Evolutionary conservation across 53 echinoderm and acorn worm species (phyloP), one percentile per base, ranked within the genome.

Genomic region (Temnopleurus reevesii): DNA sequence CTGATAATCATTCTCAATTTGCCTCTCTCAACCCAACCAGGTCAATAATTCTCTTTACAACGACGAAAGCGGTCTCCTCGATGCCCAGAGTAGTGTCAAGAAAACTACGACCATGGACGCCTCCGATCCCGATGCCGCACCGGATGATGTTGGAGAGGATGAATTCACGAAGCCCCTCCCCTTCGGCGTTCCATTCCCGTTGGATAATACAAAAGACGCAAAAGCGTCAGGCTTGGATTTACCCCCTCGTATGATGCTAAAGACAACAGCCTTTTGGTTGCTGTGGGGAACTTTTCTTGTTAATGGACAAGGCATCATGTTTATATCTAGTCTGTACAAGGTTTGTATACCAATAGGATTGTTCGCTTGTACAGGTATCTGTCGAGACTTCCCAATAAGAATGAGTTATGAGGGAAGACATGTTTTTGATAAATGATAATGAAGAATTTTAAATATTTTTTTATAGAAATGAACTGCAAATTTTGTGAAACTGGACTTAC

Each of bases 281-380:
- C 91, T 96, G 12, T 96, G 96, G 96, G 46, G 89, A 46, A 91
- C 92, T 1, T 95, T 94, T 46, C 81, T 94, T 0, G 71, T 92
- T 25, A 95, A 96, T n/a, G 93, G 92, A 4, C 96, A 96, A 66
- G 91, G 81, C 12, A 90, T 89, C 61, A 89, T 92, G 17, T 95
- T 95, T 60, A 89, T 96, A 36, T 91, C 96, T 10, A 92, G 93
- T 35, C 87, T 95, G 7, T 96, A 95, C 83, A 96, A 96, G 96
- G 96, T 95, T 60, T n/a, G 71, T 9, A 23, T 21, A 59, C 10
- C n/a, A n/a, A n/a, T 1, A 49, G 49, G 9, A 12, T 66, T 0
- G 0, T 0, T 66, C 41, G 71, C 3, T 19, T 66, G 38, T n/a
- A n/a, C n/a, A n/a, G n/a, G n/a, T n/a, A n/a, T n/a, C n/a, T n/a